Conservation (phyloP, 2,113 vertebrate species). For the Syngnathus scovelli region DNA sequence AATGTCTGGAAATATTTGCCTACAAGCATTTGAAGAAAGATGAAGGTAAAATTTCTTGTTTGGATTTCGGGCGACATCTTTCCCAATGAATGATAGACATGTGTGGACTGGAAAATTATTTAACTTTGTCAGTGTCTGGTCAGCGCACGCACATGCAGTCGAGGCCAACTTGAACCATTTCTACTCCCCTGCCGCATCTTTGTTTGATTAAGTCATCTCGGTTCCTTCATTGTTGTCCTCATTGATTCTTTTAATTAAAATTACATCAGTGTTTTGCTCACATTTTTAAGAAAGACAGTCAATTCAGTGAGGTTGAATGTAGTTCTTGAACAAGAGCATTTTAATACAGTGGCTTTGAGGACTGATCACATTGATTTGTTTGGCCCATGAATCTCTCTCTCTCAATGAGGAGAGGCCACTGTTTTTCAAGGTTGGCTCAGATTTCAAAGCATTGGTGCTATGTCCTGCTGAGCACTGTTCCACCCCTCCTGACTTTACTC, state of each 20-base stretch:
- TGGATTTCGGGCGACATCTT: not conserved
- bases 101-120: not conserved
- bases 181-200: not conserved
- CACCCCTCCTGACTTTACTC: conserved; percentile 9
- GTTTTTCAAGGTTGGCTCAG: conserved; percentile 51
- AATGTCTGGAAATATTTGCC: not conserved
- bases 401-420: conserved; percentile 54
- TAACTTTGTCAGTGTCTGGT: not conserved
- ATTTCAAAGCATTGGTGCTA: conserved; percentile 57
- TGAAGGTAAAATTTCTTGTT: not conserved
- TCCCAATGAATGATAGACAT: not conserved
- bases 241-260: not conserved
- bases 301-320: not conserved
- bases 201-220: not conserved
- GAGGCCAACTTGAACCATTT: not conserved
- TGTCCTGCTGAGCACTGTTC: conserved; percentile 14
- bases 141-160: not conserved
- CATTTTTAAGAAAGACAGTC: not conserved
- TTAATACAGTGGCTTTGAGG: conserved; percentile 18
- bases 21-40: no score
- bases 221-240: not conserved
- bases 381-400: conserved; percentile 49
- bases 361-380: conserved; percentile 43
- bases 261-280: not conserved
- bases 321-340: conserved; percentile 5